Evolutionary conservation across 2,113 vertebrate genomes (phyloP).

Genomic region (Cariama cristata): DNA sequence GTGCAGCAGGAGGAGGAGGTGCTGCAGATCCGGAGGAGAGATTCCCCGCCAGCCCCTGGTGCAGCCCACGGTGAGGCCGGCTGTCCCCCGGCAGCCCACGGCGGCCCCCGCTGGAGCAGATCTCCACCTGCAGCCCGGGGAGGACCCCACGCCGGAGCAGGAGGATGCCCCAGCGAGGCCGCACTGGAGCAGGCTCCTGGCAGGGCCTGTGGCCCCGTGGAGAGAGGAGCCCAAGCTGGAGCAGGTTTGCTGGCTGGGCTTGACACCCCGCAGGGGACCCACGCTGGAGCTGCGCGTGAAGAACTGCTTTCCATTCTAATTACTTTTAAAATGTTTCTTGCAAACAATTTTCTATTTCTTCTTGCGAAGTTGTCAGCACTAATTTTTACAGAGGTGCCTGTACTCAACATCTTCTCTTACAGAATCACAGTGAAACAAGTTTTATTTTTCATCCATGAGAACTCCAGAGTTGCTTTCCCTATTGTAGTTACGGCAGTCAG

Average conservation of each 20-base stretch:
- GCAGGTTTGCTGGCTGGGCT: too few relatives aligned
- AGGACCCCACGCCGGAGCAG: neutral
- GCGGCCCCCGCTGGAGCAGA: neutral
- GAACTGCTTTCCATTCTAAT: constrained; percentile 27
- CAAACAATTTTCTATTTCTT: constrained; percentile 6
- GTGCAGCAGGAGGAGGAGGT: neutral
- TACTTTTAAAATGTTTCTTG: constrained; percentile 1
- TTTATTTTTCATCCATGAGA: neutral
- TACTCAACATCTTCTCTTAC: neutral
- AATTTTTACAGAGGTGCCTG: neutral
- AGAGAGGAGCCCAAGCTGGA: too few relatives aligned
- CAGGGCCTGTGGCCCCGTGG: neutral
- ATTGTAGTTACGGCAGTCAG: neutral
- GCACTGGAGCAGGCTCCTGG: neutral
- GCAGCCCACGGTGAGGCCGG: neutral
- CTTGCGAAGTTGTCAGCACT: neutral
- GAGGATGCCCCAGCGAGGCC: neutral
- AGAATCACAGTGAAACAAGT: neutral
- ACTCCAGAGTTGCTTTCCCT: neutral
- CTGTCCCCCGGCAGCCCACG: neutral
- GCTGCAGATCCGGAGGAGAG: neutral
- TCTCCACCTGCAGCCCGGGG: neutral
- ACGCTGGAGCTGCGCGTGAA: too few relatives aligned
- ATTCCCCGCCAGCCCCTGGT: neutral
- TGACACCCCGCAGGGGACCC: too few relatives aligned